Percentiles rank a stretch among this genome's conserved stretches.
These are phyloP conservation scores for Agrochola circellaris DNA, from an alignment of 2,888 invertebrate species.

Conservation along the genomic window DNA sequence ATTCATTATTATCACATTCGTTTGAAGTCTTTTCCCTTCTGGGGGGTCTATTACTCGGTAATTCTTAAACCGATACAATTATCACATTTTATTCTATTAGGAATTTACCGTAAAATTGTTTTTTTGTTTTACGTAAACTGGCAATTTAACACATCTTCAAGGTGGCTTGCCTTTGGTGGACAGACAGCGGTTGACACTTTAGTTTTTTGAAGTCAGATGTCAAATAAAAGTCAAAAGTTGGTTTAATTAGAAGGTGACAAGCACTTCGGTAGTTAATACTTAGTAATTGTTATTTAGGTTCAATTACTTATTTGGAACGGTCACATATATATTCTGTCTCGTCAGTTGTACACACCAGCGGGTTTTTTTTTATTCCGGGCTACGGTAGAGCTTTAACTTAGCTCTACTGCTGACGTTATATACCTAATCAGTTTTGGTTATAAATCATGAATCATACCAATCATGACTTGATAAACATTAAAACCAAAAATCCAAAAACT, in stretches of 20 bases:
- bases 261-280: not conserved
- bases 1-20: constrained; percentile 14
- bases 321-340: too few relatives aligned
- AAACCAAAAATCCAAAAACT: not conserved
- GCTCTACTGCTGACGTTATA: not conserved
- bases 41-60: not conserved
- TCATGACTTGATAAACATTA: not conserved
- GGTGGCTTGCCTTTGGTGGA: not conserved
- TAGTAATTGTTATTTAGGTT: not conserved
- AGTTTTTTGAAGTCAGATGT: constrained; percentile 8
- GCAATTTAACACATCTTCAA: constrained; percentile 9
- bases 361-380: too few relatives aligned
- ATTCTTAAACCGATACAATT: constrained; percentile 5
- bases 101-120: constrained; percentile 5
- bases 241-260: not conserved
- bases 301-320: not conserved
- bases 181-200: not conserved
- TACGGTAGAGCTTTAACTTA: not conserved
- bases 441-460: too few relatives aligned
- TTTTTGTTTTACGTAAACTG: constrained; percentile 5
- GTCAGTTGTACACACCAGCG: not conserved
- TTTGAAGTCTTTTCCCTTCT: not conserved
- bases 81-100: constrained; percentile 11
- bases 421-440: not conserved
- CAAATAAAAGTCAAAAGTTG: not conserved